Evolutionary conservation across 2,888 invertebrate species (phyloP).

Genomic region (Pollenia angustigena): DNA sequence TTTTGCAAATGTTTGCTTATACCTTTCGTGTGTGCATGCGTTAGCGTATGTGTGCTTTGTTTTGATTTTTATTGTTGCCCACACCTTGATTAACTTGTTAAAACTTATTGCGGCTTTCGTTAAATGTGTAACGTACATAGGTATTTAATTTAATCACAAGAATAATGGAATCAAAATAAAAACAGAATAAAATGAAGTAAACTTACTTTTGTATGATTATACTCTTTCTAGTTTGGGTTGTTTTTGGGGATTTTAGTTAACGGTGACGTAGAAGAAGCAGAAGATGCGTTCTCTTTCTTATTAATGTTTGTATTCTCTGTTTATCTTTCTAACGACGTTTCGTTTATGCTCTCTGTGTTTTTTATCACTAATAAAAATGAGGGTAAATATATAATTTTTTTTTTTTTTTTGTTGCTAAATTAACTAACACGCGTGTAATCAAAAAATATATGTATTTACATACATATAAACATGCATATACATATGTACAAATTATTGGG

Average conservation of each 20-base stretch:
- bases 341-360: slow-evolving; percentile 5
- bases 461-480: not conserved
- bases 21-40: not conserved
- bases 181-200: slow-evolving; percentile 23
- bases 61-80: slow-evolving; percentile 45
- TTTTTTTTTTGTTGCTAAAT: slow-evolving; percentile 22
- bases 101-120: not conserved
- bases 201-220: slow-evolving; percentile 64
- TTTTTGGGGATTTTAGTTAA: not conserved
- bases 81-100: slow-evolving; percentile 5
- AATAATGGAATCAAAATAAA: slow-evolving; percentile 71
- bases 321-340: slow-evolving; percentile 40
- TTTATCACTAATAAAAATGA: not conserved
- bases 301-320: not conserved
- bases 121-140: not conserved
- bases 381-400: slow-evolving; percentile 47
- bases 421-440: slow-evolving; percentile 45
- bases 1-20: not conserved
- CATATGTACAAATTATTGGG: not conserved
- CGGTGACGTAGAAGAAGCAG: not conserved
- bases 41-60: slow-evolving; percentile 20
- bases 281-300: not conserved
- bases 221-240: not conserved
- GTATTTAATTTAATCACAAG: slow-evolving; percentile 7
- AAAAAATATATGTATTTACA: not conserved